Evolutionary conservation across 64 coral and sea anemone species (phyloP).

Genomic region (Actinia tenebrosa): DNA sequence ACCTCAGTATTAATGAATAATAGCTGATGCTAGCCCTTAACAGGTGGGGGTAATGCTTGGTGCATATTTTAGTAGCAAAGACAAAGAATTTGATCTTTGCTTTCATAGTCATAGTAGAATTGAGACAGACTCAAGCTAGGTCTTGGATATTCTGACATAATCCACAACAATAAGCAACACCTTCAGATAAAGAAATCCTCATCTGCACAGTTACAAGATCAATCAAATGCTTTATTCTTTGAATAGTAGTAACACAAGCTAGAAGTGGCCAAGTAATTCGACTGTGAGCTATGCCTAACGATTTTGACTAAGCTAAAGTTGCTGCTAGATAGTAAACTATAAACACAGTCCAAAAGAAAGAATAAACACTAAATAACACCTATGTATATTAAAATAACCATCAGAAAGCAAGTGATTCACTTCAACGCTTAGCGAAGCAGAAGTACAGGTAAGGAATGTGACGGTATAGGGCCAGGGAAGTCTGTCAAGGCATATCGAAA

Average conservation of each 20-base stretch:
- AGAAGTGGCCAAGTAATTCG: not conserved
- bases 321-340: not conserved
- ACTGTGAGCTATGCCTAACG: not conserved
- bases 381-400: not conserved
- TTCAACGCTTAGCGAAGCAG: not conserved
- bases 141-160: not conserved
- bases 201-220: not conserved
- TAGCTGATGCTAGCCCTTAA: not conserved
- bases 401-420: not conserved
- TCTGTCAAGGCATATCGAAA: not conserved
- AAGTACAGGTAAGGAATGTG: not conserved
- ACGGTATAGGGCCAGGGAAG: not conserved
- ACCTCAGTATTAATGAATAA: constrained; percentile 7
- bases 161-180: too few relatives aligned
- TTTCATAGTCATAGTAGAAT: not conserved
- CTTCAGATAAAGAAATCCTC: not conserved
- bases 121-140: not conserved
- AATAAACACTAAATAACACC: not conserved
- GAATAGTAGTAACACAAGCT: not conserved
- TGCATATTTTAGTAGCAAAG: constrained; percentile 4
- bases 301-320: not conserved
- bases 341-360: not conserved
- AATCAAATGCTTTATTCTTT: not conserved
- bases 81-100: not conserved
- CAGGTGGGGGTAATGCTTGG: not conserved